These are phyloP conservation scores for Lucinisca nassula DNA, from an alignment of 2,888 invertebrate genomes.

Conservation along the genomic window DNA sequence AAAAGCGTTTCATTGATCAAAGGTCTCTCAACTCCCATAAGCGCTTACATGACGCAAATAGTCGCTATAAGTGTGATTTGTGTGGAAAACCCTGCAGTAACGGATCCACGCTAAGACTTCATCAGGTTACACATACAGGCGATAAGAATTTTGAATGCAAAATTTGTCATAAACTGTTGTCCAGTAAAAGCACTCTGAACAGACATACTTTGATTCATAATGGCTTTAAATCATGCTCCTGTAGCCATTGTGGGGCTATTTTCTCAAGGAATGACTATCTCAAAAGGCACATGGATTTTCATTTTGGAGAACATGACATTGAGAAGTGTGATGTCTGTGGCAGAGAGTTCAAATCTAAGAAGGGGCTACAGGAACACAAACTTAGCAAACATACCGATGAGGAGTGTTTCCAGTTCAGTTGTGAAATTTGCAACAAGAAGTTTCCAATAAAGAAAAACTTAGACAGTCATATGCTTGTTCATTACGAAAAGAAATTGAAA, in stretches of 20 bases:
- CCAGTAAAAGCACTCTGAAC: not conserved
- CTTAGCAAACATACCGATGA: not conserved
- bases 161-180: not conserved
- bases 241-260: not conserved
- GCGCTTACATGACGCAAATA: not conserved
- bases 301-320: not conserved
- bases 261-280: not conserved
- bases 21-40: not conserved
- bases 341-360: not conserved
- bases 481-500: not conserved
- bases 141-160: not conserved
- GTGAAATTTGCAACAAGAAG: not conserved
- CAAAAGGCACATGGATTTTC: not conserved
- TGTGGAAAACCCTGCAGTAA: not conserved
- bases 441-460: not conserved
- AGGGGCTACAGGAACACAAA: not conserved
- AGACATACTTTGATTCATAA: not conserved
- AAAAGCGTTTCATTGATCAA: not conserved
- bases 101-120: not conserved
- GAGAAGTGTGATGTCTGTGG: not conserved
- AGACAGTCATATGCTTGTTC: not conserved
- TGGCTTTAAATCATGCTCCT: not conserved
- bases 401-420: not conserved
- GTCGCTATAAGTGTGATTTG: not conserved
- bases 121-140: not conserved